Conservation (phyloP, 2,797 vertebrate genomes). For the Danio kyathit region DNA sequence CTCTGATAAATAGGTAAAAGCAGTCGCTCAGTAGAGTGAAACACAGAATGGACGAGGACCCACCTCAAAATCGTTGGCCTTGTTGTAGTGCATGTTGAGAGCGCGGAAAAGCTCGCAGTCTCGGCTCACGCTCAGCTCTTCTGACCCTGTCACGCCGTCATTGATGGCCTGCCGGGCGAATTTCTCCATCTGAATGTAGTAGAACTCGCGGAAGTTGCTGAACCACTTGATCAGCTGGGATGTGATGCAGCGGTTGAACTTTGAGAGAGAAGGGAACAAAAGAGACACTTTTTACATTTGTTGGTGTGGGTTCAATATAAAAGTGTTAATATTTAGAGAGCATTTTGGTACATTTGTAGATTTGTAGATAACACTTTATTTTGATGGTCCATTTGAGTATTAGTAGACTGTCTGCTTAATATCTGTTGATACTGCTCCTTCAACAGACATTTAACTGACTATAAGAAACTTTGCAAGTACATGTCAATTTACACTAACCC, state of each 20-base stretch:
- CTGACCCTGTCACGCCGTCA: constrained; percentile 91
- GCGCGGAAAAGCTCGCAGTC: constrained; percentile 98
- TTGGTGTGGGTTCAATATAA: background rate
- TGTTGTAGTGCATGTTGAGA: constrained; percentile 99
- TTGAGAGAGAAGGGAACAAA: constrained; percentile 58
- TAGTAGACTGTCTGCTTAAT: too few relatives aligned
- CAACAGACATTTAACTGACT: too few relatives aligned
- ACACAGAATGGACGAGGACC: constrained; percentile 66
- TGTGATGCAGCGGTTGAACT: constrained; percentile 99
- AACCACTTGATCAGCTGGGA: constrained; percentile 99
- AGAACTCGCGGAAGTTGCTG: constrained; percentile 99
- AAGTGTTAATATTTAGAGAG: background rate
- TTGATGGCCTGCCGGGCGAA: constrained; percentile 97
- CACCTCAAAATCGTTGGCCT: constrained; percentile 99
- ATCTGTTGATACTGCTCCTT: too few relatives aligned
- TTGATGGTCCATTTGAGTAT: too few relatives aligned
- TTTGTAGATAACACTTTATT: too few relatives aligned
- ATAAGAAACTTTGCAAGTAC: too few relatives aligned
- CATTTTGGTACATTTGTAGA: too few relatives aligned
- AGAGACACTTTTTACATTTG: constrained; percentile 15
- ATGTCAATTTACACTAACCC: too few relatives aligned
- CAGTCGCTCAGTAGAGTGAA: background rate
- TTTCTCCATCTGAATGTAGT: constrained; percentile 99
- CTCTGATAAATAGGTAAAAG: constrained; percentile 1
- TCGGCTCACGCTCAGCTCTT: constrained; percentile 95